These are phyloP conservation scores for Enoplosus armatus DNA, from an alignment of 2,797 vertebrate genomes.

Conservation along the genomic window DNA sequence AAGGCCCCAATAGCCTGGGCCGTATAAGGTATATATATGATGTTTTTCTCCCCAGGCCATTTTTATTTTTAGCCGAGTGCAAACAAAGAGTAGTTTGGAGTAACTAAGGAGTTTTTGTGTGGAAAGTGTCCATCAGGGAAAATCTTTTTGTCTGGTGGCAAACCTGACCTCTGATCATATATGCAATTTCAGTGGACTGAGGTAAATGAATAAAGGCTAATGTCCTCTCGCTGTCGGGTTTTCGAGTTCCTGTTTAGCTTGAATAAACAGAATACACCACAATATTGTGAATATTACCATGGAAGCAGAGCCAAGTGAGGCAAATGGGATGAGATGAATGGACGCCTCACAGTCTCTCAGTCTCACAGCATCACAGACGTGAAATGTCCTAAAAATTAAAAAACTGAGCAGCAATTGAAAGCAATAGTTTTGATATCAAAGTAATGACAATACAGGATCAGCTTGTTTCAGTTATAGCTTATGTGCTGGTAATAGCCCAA, in stretches of 20 bases:
- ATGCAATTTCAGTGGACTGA: constrained; percentile 16
- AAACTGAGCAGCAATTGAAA: too few species aligned
- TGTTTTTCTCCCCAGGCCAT: constrained; percentile 13
- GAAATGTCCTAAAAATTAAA: neutral
- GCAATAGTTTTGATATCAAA: neutral
- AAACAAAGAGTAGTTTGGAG: constrained; percentile 47
- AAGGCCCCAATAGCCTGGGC: constrained; percentile 52
- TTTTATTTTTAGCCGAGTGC: constrained; percentile 57
- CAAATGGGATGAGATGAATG: constrained; percentile 35
- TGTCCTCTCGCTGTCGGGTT: constrained; percentile 12
- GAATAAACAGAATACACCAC: constrained; percentile 37
- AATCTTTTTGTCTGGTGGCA: constrained; percentile 20
- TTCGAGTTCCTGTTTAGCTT: constrained; percentile 25
- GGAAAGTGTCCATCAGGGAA: constrained; percentile 12
- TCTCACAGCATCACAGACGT: neutral
- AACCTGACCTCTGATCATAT: constrained; percentile 37
- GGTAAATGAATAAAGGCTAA: constrained; percentile 38
- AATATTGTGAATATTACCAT: constrained; percentile 57
- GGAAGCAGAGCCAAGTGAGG: constrained; percentile 41
- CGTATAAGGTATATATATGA: constrained; percentile 51
- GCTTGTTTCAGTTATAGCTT: neutral
- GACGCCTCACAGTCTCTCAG: constrained; percentile 1
- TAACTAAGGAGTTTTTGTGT: constrained; percentile 27
- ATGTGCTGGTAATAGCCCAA: neutral
- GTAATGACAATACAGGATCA: neutral